Evolutionary conservation across 2,113 vertebrate species (phyloP), one percentile per base, ranked within the genome.

Genomic region (Labeo catla): DNA sequence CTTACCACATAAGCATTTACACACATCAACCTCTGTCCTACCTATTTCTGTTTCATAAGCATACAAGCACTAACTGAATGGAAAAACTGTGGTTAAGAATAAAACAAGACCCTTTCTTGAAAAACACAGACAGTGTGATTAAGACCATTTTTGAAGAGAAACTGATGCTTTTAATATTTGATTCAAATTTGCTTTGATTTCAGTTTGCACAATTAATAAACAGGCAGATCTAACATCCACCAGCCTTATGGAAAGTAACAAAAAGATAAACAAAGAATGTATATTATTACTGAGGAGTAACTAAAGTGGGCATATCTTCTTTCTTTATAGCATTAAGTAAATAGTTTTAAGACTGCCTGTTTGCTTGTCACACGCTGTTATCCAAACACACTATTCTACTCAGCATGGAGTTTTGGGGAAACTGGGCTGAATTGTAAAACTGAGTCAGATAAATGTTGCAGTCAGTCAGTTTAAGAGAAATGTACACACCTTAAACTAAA

Each of bases 21-120:
- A 66, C 47, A 9, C 2, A 59, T 9, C 21, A 74, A 0, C 34
- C 47, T 47, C 52, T 66, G 4, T 34, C 61, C 28, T 59, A 13
- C 8, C 76, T 43, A 15, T 39, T 12, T 68, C 5, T 52, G 15
- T 52, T 23, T 68, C 52, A 61, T 47, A 52, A 36, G 28, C 47
- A 77, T 43, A 82, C 45, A 72, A 16, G 68, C 50, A 11, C 9
- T 68, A 16, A 65, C 47, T 82, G 9, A n/a, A 50, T 70, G 80
- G 45, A 82, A 82, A 52, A 82, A 36, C 21, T 82, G 80, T 21
- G 47, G 15, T 52, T 82, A 52, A n/a, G 49, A 77, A 77, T 12
- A 39, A 61, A 13, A 5, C 45, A 23, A 61, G 79, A 68, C 80
- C 61, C 9, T 49, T 81, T n/a, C 5, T 21, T 36, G 4, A 61